A percentile compares a stretch with the other conserved stretches of the same genome.
Evolutionary conservation across 2,113 vertebrate genomes (phyloP).

Genomic region (Choloepus hoffmanni): DNA sequence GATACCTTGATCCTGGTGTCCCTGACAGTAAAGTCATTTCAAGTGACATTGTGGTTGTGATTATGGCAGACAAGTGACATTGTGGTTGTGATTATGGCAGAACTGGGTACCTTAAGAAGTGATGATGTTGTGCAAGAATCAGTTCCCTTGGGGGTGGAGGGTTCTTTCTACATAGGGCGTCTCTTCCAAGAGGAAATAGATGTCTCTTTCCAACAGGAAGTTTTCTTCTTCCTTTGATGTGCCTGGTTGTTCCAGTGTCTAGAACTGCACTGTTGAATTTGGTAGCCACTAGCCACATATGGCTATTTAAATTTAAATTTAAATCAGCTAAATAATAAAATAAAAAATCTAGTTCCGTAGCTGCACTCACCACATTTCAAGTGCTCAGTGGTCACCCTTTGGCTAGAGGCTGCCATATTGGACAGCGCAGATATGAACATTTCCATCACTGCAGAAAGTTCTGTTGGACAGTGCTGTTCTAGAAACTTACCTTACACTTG

Average conservation of each 20-base stretch:
- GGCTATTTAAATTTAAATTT: background rate
- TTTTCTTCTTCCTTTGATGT: slow-evolving; percentile 27
- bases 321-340: slow-evolving; percentile 32
- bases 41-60: background rate
- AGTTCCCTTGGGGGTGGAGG: background rate
- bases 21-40: background rate
- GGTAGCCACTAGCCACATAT: no score
- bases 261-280: background rate
- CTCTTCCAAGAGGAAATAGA: background rate
- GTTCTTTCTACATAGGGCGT: background rate
- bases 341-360: background rate
- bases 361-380: no score
- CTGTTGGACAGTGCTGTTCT: no score
- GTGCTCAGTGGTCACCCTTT: no score
- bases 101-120: background rate
- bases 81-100: no score
- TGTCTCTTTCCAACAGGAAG: background rate
- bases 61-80: no score
- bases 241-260: background rate
- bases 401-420: background rate
- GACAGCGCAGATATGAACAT: background rate
- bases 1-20: background rate
- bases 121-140: background rate
- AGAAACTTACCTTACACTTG: background rate
- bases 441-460: no score